These are phyloP conservation scores for Actinemys pallida DNA, from an alignment of 2,113 vertebrate genomes.

Conservation along the genomic window DNA sequence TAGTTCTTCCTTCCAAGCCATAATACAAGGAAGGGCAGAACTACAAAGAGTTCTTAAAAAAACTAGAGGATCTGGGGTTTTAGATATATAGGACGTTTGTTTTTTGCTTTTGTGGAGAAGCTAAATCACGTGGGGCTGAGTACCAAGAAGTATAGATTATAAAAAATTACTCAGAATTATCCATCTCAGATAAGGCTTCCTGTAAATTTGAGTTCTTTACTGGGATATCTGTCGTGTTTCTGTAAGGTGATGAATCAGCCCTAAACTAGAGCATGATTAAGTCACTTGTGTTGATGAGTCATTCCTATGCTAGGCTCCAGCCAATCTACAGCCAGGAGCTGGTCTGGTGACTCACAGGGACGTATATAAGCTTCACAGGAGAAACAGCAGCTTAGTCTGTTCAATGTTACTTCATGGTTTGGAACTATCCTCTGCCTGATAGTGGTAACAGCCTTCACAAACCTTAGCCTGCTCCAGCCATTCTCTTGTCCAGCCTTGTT, in stretches of 20 bases:
- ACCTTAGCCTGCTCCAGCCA: background rate
- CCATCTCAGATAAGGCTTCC: background rate
- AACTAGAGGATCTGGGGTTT: constrained; percentile 33
- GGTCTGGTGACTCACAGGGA: background rate
- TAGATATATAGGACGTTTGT: background rate
- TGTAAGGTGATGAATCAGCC: background rate
- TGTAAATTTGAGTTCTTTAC: background rate
- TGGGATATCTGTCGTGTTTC: background rate
- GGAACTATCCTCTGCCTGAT: background rate
- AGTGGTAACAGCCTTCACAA: background rate
- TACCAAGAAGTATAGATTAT: background rate
- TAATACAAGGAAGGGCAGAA: constrained; percentile 55
- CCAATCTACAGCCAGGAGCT: background rate
- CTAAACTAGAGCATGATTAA: background rate
- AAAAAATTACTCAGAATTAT: constrained; percentile 16
- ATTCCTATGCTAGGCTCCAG: background rate
- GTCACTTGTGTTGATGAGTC: background rate
- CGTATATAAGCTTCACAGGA: background rate
- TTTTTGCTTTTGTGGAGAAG: background rate
- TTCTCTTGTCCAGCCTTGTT: too few relatives aligned
- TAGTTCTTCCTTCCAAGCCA: constrained; percentile 69
- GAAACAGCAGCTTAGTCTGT: background rate
- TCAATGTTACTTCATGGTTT: background rate
- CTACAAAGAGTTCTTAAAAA: background rate
- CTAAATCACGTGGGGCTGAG: background rate